Conservation (phyloP, 2,797 vertebrate genomes). For the Microchirus variegatus region DNA sequence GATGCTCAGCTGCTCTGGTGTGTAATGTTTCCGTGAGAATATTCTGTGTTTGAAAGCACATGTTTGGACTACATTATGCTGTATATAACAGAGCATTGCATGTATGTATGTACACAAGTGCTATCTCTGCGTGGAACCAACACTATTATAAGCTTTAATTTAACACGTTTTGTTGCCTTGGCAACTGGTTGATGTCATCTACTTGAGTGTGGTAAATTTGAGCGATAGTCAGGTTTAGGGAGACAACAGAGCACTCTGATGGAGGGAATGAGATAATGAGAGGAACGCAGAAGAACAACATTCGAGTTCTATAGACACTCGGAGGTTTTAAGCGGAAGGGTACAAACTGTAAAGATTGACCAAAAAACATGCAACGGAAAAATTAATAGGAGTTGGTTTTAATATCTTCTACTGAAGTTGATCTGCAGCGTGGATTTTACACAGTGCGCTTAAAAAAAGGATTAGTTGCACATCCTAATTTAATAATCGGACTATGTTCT, state of each 20-base stretch:
- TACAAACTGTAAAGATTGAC: slow-evolving; percentile 3
- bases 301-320: not conserved
- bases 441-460: not conserved
- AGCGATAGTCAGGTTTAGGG: slow-evolving; percentile 20
- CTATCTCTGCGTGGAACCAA: slow-evolving; percentile 22
- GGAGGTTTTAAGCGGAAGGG: not conserved
- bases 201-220: slow-evolving; percentile 43
- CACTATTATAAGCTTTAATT: slow-evolving; percentile 54
- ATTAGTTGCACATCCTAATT: not conserved
- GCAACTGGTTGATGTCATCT: slow-evolving; percentile 63
- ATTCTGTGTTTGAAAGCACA: not conserved
- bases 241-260: slow-evolving; percentile 22
- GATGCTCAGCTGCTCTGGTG: not conserved
- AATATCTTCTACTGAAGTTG: slow-evolving; percentile 16
- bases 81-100: not conserved
- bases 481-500: not conserved
- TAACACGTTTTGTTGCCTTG: slow-evolving; percentile 69
- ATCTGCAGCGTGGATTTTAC: slow-evolving; percentile 18
- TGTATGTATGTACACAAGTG: not conserved
- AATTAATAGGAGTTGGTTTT: not conserved
- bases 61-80: too few species aligned
- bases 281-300: not conserved
- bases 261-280: slow-evolving; percentile 29
- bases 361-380: not conserved
- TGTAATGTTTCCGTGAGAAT: not conserved